These are phyloP conservation scores for Coreius guichenoti DNA, from an alignment of 2,797 vertebrate species.

Conservation along the genomic window DNA sequence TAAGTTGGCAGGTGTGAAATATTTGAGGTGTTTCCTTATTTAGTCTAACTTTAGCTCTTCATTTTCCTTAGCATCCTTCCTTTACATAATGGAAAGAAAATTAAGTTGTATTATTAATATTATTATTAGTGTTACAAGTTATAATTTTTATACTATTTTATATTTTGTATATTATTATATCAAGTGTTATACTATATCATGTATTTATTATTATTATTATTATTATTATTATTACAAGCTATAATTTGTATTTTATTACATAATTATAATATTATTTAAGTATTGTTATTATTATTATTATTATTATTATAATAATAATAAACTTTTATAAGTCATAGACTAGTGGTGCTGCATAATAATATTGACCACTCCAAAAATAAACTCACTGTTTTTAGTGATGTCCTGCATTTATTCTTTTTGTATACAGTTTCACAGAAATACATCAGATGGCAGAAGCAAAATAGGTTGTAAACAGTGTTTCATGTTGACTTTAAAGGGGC, in stretches of 20 bases:
- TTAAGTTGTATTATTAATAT: background rate
- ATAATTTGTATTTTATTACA: background rate
- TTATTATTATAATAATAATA: background rate
- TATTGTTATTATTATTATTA: background rate
- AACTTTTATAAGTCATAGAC: too few species aligned
- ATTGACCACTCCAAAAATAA: background rate
- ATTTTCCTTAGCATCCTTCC: background rate
- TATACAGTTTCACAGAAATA: background rate
- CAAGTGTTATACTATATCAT: too few species aligned
- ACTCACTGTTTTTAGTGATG: background rate
- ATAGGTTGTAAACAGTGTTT: slow-evolving; percentile 8
- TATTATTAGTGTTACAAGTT: background rate
- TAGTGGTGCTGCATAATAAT: background rate
- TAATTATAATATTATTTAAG: background rate
- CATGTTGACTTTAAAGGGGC: slow-evolving; percentile 42
- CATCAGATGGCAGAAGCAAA: background rate
- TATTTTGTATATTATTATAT: background rate
- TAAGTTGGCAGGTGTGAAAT: background rate
- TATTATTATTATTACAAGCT: background rate
- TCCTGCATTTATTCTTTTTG: background rate
- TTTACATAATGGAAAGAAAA: background rate
- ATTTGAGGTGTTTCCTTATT: background rate
- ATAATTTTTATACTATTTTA: background rate
- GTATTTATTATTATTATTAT: too few species aligned
- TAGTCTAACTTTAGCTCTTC: background rate